phyloP scores from a whole-genome alignment of 2,113 vertebrate genomes.

The Esox niger region DNA sequence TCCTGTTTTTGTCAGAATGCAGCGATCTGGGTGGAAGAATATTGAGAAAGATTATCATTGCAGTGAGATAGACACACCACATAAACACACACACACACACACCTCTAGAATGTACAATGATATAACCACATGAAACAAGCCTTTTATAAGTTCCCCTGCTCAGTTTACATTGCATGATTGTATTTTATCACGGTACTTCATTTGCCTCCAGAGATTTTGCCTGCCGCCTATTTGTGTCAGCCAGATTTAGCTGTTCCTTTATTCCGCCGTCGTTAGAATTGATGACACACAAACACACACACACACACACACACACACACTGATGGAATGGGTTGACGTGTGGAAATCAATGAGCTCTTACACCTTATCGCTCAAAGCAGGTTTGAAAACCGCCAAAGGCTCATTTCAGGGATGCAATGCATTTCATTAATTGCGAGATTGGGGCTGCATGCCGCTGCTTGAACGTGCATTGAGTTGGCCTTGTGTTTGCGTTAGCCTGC shows the following conservation, averaged over 20 bases:
- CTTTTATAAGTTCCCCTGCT: conserved; percentile 5
- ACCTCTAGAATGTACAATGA: conserved; percentile 21
- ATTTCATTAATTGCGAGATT: conserved; percentile 52
- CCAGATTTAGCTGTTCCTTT: neutral
- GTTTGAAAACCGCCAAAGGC: conserved; percentile 46
- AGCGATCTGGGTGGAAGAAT: neutral
- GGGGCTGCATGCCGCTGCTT: conserved; percentile 2
- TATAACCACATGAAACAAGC: neutral
- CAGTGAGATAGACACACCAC: conserved; percentile 26
- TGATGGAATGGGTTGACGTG: no score
- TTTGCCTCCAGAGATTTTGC: neutral
- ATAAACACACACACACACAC: no score
- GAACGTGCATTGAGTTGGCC: neutral
- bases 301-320: no score
- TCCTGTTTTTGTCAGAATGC: conserved; percentile 30
- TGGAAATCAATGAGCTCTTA: conserved; percentile 40
- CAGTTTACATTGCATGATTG: neutral
- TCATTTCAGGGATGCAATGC: conserved; percentile 39
- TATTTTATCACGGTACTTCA: neutral
- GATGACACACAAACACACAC: no score
- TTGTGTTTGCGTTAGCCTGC: neutral
- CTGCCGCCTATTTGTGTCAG: neutral
- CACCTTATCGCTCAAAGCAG: conserved; percentile 51
- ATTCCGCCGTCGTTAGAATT: conserved; percentile 16
- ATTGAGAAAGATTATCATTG: conserved; percentile 35